Evolutionary conservation across 92 coral and sea anemone species (phyloP).

Genomic region (Umimayanthus kanabou): DNA sequence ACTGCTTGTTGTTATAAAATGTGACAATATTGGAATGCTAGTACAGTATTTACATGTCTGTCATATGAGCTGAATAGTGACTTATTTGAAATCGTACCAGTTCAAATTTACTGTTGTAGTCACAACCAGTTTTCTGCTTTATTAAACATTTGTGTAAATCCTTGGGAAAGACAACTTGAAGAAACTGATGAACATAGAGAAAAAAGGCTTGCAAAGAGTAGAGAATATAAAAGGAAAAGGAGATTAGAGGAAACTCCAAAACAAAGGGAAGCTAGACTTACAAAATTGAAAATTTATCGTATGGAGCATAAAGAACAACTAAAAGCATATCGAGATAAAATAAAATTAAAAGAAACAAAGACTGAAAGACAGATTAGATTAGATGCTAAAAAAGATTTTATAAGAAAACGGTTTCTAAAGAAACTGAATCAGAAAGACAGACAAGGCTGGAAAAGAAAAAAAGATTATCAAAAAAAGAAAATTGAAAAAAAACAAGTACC

Average conservation of each 20-base stretch:
- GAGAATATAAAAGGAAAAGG: slow-evolving; percentile 39
- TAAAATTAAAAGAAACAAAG: not conserved
- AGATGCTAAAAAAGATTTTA: slow-evolving; percentile 18
- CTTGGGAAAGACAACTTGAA: slow-evolving; percentile 20
- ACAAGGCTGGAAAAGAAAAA: not conserved
- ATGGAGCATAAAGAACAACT: not conserved
- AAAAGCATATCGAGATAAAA: slow-evolving; percentile 26
- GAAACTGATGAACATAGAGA: slow-evolving; percentile 40
- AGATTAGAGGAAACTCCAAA: slow-evolving; percentile 18
- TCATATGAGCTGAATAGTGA: slow-evolving; percentile 35
- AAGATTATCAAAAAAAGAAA: too few species aligned
- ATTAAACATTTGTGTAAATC: not conserved
- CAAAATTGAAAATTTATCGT: not conserved
- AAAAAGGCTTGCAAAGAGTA: slow-evolving; percentile 36
- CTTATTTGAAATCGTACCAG: too few species aligned
- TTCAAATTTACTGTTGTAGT: too few species aligned
- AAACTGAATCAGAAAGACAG: slow-evolving; percentile 29
- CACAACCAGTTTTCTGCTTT: slow-evolving; percentile 20
- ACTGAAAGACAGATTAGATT: not conserved
- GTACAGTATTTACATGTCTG: slow-evolving; percentile 33
- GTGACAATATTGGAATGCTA: slow-evolving; percentile 6
- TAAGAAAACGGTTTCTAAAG: slow-evolving; percentile 24
- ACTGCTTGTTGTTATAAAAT: slow-evolving; percentile 51
- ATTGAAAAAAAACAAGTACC: slow-evolving; percentile 30
- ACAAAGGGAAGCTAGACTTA: not conserved